These are phyloP conservation scores for Limnephilus rhombicus DNA, from an alignment of 2,888 invertebrate genomes.

Conservation along the genomic window DNA sequence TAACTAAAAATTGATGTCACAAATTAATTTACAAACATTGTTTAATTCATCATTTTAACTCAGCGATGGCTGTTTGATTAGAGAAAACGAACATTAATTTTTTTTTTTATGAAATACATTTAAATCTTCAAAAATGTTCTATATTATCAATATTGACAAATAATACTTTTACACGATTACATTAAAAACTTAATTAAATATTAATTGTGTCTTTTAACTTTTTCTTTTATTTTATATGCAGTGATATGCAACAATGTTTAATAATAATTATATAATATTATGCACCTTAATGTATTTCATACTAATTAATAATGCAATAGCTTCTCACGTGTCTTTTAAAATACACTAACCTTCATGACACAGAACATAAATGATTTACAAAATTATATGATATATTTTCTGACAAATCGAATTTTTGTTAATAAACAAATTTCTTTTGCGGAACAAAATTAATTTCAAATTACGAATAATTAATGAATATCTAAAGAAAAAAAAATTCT, in stretches of 20 bases:
- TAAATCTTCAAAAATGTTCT: background rate
- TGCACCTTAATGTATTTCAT: background rate
- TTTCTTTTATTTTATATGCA: background rate
- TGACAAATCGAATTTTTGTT: too few relatives aligned
- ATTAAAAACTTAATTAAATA: background rate
- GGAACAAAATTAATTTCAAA: too few relatives aligned
- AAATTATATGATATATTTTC: too few relatives aligned
- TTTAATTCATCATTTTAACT: background rate
- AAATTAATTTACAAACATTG: background rate
- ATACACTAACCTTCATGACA: background rate
- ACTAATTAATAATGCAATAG: background rate
- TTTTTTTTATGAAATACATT: background rate
- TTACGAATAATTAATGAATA: too few relatives aligned
- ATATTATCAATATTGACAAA: background rate
- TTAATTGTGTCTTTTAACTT: background rate
- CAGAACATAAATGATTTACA: background rate
- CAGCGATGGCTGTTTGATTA: background rate
- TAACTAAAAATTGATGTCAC: too few relatives aligned
- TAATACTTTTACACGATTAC: background rate
- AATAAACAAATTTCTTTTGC: too few relatives aligned
- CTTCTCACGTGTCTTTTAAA: background rate
- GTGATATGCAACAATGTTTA: background rate
- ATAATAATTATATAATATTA: background rate
- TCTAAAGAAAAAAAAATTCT: too few relatives aligned
- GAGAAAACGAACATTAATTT: background rate